These are phyloP conservation scores for Vanacampus margaritifer DNA, from an alignment of 2,113 vertebrate species.

Conservation along the genomic window DNA sequence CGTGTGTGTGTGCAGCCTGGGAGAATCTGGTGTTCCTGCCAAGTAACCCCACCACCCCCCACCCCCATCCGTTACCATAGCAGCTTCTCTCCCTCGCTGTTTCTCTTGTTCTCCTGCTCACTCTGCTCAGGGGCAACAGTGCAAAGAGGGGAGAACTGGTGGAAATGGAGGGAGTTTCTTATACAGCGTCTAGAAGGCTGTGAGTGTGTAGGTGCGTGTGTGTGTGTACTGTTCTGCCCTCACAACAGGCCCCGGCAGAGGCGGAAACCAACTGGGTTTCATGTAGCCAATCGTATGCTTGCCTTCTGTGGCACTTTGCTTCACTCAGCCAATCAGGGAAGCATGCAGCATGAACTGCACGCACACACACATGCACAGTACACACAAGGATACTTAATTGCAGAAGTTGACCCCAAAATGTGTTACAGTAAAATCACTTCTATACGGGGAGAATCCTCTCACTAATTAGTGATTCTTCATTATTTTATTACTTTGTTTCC, in stretches of 20 bases:
- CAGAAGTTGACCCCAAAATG: conserved; percentile 19
- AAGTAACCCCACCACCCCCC: conserved; percentile 62
- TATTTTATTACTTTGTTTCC: not conserved
- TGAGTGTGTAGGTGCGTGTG: conserved; percentile 10
- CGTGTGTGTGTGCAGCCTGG: conserved; percentile 36
- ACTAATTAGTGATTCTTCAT: not conserved
- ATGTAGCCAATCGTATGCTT: conserved; percentile 47
- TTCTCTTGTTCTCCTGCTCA: conserved; percentile 25
- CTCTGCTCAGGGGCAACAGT: conserved; percentile 43
- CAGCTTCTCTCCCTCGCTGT: conserved; percentile 53
- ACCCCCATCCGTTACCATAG: conserved; percentile 66
- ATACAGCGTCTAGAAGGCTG: conserved; percentile 44
- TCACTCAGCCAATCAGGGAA: conserved; percentile 45
- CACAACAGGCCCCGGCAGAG: conserved; percentile 53
- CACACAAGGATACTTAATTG: conserved; percentile 14
- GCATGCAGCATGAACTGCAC: conserved; percentile 1
- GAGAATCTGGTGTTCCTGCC: conserved; percentile 51
- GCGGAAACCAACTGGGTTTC: conserved; percentile 47
- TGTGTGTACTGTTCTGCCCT: conserved; percentile 53
- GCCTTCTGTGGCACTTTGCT: conserved; percentile 43
- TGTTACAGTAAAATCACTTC: not conserved
- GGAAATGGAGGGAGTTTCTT: conserved; percentile 20
- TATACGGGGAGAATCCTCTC: conserved; percentile 14
- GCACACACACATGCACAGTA: not conserved
- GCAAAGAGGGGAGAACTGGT: conserved; percentile 45